Evolutionary conservation across 2,113 vertebrate species (phyloP).

Genomic region (Proterorhinus semilunaris): DNA sequence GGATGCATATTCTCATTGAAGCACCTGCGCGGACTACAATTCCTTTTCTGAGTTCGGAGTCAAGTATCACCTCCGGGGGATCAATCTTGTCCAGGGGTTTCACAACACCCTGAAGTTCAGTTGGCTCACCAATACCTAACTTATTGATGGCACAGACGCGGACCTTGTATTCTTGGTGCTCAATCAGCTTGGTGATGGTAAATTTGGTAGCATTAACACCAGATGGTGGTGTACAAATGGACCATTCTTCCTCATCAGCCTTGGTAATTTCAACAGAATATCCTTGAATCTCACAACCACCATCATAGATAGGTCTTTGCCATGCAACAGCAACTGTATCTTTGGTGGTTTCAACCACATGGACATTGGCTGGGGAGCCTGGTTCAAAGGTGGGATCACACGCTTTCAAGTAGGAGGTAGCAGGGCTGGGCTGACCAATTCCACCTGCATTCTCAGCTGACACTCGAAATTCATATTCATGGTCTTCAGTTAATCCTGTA

Average conservation of each 20-base stretch:
- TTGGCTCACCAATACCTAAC: conserved; percentile 90
- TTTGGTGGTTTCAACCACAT: conserved; percentile 86
- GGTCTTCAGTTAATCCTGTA: conserved; percentile 92
- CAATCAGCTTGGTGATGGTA: conserved; percentile 88
- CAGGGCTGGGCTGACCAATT: conserved; percentile 86
- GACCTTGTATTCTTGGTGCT: conserved; percentile 96
- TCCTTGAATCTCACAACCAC: conserved; percentile 93
- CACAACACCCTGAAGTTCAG: conserved; percentile 83
- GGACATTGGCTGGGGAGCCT: conserved; percentile 87
- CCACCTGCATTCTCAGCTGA: conserved; percentile 97
- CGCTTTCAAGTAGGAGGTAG: conserved; percentile 88
- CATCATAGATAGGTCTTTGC: conserved; percentile 96
- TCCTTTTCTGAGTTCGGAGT: conserved; percentile 93
- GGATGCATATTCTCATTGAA: conserved; percentile 89
- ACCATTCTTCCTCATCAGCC: conserved; percentile 97
- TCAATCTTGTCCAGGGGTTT: conserved; percentile 93
- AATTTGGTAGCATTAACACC: conserved; percentile 86
- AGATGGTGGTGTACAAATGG: conserved; percentile 86
- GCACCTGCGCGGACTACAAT: conserved; percentile 91
- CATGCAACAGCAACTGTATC: conserved; percentile 85
- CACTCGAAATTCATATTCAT: conserved; percentile 96
- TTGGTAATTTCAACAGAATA: conserved; percentile 93
- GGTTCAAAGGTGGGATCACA: conserved; percentile 96
- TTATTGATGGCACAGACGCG: conserved; percentile 93
- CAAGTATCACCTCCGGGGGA: conserved; percentile 91